phyloP scores from a whole-genome alignment of 1,140 invertebrate species.

The Plutomurus gul region DNA sequence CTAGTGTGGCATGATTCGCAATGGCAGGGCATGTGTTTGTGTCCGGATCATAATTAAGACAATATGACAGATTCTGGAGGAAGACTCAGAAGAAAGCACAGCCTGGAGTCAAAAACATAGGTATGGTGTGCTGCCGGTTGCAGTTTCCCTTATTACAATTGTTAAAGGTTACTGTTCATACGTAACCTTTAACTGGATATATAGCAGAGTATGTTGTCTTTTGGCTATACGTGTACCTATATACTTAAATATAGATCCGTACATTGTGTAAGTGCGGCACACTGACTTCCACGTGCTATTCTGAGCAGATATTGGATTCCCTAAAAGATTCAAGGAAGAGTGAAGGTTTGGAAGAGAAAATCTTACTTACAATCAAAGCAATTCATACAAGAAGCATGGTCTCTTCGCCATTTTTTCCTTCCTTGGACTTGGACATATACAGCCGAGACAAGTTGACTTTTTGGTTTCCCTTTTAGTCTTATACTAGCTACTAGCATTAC shows the following conservation, averaged over 20 bases:
- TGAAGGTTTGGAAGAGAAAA: not conserved
- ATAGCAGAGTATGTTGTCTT: no score
- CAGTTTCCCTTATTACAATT: no score
- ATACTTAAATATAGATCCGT: no score
- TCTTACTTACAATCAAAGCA: not conserved
- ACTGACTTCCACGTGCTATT: not conserved
- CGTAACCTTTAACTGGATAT: no score
- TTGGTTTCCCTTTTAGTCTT: not conserved
- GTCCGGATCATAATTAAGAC: slow-evolving; percentile 39
- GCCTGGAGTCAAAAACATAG: slow-evolving; percentile 3
- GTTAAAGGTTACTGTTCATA: no score
- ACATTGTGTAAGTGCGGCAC: not conserved
- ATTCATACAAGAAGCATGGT: slow-evolving; percentile 21
- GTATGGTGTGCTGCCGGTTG: no score
- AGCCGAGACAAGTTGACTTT: not conserved
- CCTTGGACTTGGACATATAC: not conserved
- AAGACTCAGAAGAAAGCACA: not conserved
- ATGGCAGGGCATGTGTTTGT: slow-evolving; percentile 25
- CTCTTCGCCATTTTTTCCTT: not conserved
- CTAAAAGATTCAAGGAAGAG: slow-evolving; percentile 1
- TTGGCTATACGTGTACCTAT: no score
- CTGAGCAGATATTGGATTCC: not conserved
- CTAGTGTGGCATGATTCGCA: not conserved
- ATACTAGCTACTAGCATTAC: not conserved
- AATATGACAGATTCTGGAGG: slow-evolving; percentile 39